Percentiles rank a stretch among this genome's conserved stretches.
phyloP scores from a whole-genome alignment of 1,140 invertebrate genomes.

The Platyscapa corneri region DNA sequence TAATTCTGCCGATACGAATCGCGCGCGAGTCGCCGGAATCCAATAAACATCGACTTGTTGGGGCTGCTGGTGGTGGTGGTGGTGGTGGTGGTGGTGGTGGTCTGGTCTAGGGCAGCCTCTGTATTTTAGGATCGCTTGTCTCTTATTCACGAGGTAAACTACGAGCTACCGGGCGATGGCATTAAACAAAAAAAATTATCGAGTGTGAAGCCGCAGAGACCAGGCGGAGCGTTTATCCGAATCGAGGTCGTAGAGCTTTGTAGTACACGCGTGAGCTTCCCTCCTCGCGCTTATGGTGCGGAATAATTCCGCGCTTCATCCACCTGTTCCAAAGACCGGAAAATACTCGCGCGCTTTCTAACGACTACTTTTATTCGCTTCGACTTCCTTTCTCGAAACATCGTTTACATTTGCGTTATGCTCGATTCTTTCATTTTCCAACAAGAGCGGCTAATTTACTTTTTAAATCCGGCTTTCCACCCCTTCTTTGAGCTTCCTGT shows the following conservation, averaged over 20 bases:
- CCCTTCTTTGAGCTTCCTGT: too few species aligned
- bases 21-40: conserved; percentile 21
- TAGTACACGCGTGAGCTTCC: not conserved
- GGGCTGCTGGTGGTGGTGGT: too few species aligned
- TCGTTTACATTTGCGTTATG: conserved; percentile 4
- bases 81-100: too few species aligned
- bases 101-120: not conserved
- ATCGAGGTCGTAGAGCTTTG: conserved; percentile 30
- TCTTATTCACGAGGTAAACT: conserved; percentile 38
- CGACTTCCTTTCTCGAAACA: conserved; percentile 6
- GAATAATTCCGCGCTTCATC: conserved; percentile 20
- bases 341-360: not conserved
- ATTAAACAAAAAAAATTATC: conserved; percentile 42
- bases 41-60: conserved; percentile 7
- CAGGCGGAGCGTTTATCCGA: not conserved
- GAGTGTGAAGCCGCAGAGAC: not conserved
- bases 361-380: not conserved
- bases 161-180: conserved; percentile 8
- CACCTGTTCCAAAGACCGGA: not conserved
- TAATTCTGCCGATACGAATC: conserved; percentile 17
- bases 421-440: conserved; percentile 1
- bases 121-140: conserved; percentile 40
- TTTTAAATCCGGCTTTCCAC: not conserved
- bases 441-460: not conserved
- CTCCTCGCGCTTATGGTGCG: not conserved